Percentiles rank a stretch among this genome's conserved stretches.
Conservation (phyloP, 2,113 vertebrate species). For the Agelaius phoeniceus region DNA sequence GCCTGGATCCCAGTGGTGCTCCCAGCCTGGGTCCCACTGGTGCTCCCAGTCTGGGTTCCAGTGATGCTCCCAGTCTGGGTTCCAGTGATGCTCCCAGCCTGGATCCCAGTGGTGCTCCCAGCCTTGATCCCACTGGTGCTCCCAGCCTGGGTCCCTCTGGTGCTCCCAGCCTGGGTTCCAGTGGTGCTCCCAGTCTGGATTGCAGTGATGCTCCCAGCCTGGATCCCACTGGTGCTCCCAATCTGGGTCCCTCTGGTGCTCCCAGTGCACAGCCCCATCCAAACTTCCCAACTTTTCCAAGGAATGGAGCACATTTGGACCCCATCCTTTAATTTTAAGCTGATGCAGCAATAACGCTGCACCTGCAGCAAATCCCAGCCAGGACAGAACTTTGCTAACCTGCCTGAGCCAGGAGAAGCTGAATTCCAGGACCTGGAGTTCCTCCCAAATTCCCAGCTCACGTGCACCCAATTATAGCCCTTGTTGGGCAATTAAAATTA, state of each 20-base stretch:
- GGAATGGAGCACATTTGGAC: accelerated
- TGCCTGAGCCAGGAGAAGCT: neutral
- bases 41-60: neutral
- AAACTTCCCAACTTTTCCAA: neutral
- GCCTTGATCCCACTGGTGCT: accelerated
- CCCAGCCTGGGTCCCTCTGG: no score
- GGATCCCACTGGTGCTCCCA: neutral
- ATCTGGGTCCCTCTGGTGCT: neutral
- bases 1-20: neutral
- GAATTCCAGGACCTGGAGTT: neutral
- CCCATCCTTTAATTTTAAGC: neutral
- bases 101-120: no score
- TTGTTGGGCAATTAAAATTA: neutral
- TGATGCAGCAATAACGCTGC: neutral
- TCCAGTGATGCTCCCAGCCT: neutral
- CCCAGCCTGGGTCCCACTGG: neutral
- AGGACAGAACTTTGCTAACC: neutral
- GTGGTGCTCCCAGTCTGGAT: neutral
- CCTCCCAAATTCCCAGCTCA: neutral
- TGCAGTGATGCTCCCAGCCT: neutral
- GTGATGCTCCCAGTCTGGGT: accelerated
- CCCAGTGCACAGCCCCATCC: neutral
- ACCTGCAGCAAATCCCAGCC: neutral
- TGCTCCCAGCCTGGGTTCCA: neutral
- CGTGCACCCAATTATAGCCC: neutral